Evolutionary conservation across 2,888 invertebrate species (phyloP), one percentile per base, ranked within the genome.

Genomic region (Orthosia cruda): DNA sequence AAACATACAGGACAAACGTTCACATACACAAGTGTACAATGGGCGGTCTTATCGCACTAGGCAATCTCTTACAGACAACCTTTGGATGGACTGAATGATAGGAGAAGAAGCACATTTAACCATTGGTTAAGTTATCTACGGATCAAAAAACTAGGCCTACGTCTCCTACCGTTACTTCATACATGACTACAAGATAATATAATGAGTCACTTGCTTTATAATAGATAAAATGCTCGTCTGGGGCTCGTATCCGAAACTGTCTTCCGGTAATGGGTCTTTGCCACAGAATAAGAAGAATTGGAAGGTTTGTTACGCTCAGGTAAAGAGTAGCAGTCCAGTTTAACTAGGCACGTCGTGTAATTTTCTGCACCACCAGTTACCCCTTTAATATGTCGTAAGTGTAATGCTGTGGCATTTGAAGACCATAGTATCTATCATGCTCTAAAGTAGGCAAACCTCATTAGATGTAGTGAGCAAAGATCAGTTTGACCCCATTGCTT

Each of bases 231-330:
- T 18, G 26, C 12, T 66, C 13, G 26, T 58, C 49, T 47, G 20
- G 13, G 16, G 40, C n/a, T 59, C 45, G 23, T 59, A 72, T 67
- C 47, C 59, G 54, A 47, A 59, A 55, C 45, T 72, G 32, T 40
- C n/a, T 45, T 26, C 23, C 32, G 26, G n/a, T 69, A 55, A 77
- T 65, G 20, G 40, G 7, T 59, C 3, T 40, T 52, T 40, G 18
- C 20, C 79, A 45, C 16, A 23, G 50, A 77, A 15, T 50, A 45
- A 26, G 7, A 79, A 77, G 13, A 45, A 52, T 79, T 71, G 32
- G 50, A 77, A 50, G 2, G 4, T 4, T 52, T 45, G 15, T 40
- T 23, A 52, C 45, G 3, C 9, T 16, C 4, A 11, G 32, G 16
- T n/a, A 40, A 58, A 12, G 1, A 50, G 9, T 0, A 15, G 15